phyloP scores from a whole-genome alignment of 1,140 invertebrate species.

The Archivesica marissinica region DNA sequence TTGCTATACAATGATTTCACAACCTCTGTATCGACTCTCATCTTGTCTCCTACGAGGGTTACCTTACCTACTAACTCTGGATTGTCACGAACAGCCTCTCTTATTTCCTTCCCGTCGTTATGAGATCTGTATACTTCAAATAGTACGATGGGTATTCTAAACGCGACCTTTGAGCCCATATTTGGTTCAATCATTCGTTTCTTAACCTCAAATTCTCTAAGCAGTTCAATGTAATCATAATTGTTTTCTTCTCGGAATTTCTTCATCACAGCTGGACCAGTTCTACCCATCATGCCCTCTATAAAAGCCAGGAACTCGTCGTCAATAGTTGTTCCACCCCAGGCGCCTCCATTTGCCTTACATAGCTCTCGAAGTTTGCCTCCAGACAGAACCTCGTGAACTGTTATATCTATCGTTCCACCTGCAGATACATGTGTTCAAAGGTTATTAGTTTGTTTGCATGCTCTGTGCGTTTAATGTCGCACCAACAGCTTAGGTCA shows the following conservation, averaged over 20 bases:
- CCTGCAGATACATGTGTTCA: too few species aligned
- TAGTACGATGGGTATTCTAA: constrained; percentile 26
- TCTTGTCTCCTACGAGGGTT: constrained; percentile 3
- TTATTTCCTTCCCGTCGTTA: background rate
- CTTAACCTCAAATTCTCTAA: constrained; percentile 50
- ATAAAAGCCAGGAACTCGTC: constrained; percentile 40
- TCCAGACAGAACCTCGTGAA: constrained; percentile 51
- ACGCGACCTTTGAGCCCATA: background rate
- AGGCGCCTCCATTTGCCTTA: constrained; percentile 59
- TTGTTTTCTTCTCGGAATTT: constrained; percentile 36
- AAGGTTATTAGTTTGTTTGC: too few species aligned
- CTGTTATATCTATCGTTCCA: constrained; percentile 64
- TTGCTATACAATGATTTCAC: constrained; percentile 7
- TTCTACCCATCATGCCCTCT: constrained; percentile 8
- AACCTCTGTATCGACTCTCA: background rate
- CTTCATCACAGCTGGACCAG: constrained; percentile 15
- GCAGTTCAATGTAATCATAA: constrained; percentile 45
- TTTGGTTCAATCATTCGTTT: constrained; percentile 22
- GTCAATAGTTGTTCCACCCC: constrained; percentile 64
- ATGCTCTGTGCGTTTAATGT: too few species aligned
- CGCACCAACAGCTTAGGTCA: too few species aligned
- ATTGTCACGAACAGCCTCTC: background rate
- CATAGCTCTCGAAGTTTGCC: constrained; percentile 53
- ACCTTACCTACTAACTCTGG: background rate
- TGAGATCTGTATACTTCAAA: background rate